phyloP scores from a whole-genome alignment of 2,888 invertebrate genomes.

The Conomelus anceps region DNA sequence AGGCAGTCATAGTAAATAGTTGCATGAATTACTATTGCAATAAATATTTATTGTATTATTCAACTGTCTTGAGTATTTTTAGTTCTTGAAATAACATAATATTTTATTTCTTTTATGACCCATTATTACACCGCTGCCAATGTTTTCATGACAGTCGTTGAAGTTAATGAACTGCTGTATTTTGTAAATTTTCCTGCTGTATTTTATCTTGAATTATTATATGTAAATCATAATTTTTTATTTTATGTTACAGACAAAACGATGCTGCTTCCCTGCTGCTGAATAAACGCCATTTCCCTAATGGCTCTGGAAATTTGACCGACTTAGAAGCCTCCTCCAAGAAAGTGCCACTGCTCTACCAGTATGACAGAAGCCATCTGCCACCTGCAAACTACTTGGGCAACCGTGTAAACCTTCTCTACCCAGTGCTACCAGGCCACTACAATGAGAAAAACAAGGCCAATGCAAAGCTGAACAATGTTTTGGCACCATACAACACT shows the following conservation, averaged over 20 bases:
- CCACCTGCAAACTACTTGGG: constrained; percentile 9
- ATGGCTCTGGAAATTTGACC: constrained; percentile 1
- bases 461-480: constrained; percentile 30
- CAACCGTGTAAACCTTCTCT: constrained; percentile 17
- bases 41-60: no score
- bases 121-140: no score
- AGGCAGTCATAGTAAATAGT: no score
- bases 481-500: not conserved
- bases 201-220: no score
- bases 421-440: constrained; percentile 8
- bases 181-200: no score
- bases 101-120: no score
- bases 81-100: no score
- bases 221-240: not conserved
- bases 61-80: no score
- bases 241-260: constrained; percentile 25
- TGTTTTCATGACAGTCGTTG: no score
- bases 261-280: constrained; percentile 19
- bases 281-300: constrained; percentile 12
- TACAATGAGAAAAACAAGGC: constrained; percentile 31
- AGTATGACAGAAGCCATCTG: constrained; percentile 19
- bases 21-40: no score
- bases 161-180: no score
- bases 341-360: constrained; percentile 31
- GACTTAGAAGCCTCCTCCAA: constrained; percentile 22